A percentile compares a stretch with the other conserved stretches of the same genome.
These are phyloP conservation scores for Catharus ustulatus DNA, from an alignment of 2,797 vertebrate species.

Conservation along the genomic window DNA sequence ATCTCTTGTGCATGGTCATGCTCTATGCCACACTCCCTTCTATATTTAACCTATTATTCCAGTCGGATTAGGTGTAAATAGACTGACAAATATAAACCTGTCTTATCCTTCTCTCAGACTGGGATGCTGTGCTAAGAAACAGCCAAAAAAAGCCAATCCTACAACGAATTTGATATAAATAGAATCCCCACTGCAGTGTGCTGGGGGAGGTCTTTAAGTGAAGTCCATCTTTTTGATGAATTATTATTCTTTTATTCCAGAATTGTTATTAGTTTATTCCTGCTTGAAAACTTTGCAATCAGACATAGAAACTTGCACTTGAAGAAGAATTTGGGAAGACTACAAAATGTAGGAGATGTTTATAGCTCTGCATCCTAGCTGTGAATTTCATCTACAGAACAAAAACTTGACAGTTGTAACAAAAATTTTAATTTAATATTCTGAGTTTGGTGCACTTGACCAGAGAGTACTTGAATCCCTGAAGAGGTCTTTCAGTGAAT, in stretches of 20 bases:
- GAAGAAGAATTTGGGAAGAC: not conserved
- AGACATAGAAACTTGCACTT: not conserved
- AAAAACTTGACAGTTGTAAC: not conserved
- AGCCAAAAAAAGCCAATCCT: slow-evolving; percentile 1
- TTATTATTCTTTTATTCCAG: not conserved
- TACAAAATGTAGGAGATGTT: not conserved
- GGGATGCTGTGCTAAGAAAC: slow-evolving; percentile 18
- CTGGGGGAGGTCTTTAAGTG: not conserved
- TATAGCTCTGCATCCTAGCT: not conserved
- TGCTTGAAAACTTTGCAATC: not conserved
- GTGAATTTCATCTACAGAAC: not conserved
- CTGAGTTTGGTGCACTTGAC: not conserved
- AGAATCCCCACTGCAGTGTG: not conserved
- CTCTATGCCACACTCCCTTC: slow-evolving; percentile 17
- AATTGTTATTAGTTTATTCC: not conserved
- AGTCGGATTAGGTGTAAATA: slow-evolving; percentile 55
- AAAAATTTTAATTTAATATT: not conserved
- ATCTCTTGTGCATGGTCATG: slow-evolving; percentile 46
- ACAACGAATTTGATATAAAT: not conserved
- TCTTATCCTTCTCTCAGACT: slow-evolving; percentile 53
- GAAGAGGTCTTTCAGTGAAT: not conserved
- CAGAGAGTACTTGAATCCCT: not conserved
- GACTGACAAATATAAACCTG: slow-evolving; percentile 52
- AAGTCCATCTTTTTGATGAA: not conserved
- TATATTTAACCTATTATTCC: slow-evolving; percentile 62